Conservation (phyloP, 2,113 vertebrate species). For the Stigmatopora argus region DNA sequence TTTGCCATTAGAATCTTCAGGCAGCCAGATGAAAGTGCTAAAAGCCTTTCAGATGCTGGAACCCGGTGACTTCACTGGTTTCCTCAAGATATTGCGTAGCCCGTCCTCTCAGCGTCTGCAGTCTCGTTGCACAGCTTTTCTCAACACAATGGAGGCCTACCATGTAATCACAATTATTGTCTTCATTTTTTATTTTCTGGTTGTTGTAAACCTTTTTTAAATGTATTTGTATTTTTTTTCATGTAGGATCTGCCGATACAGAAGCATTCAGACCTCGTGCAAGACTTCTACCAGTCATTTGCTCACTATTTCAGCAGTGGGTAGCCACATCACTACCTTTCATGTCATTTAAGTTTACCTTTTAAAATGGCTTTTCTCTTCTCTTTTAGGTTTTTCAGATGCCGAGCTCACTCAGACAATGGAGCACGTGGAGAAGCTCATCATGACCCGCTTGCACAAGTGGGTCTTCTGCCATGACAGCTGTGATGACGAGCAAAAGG, state of each 20-base stretch:
- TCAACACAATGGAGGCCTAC: slow-evolving; percentile 73
- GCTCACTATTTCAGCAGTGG: slow-evolving; percentile 65
- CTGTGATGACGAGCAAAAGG: slow-evolving; percentile 75
- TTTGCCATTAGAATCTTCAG: slow-evolving; percentile 48
- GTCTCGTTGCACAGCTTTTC: slow-evolving; percentile 69
- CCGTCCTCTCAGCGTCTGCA: slow-evolving; percentile 68
- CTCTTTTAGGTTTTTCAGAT: slow-evolving; percentile 62
- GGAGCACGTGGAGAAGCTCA: slow-evolving; percentile 76
- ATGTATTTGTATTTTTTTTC: neutral
- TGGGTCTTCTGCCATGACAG: slow-evolving; percentile 76
- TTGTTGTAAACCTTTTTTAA: neutral
- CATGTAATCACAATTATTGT: slow-evolving; percentile 52
- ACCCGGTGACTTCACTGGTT: slow-evolving; percentile 71
- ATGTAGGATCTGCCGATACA: slow-evolving; percentile 65
- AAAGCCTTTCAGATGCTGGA: slow-evolving; percentile 64
- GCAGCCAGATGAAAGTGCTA: slow-evolving; percentile 39
- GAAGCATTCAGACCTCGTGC: slow-evolving; percentile 73
- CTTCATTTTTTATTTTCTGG: neutral
- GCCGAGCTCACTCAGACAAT: slow-evolving; percentile 66
- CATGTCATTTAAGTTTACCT: neutral
- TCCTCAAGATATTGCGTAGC: slow-evolving; percentile 70
- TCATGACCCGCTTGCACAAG: slow-evolving; percentile 76
- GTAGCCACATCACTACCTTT: slow-evolving; percentile 28
- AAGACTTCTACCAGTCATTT: slow-evolving; percentile 74
- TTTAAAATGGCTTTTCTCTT: neutral